phyloP scores from a whole-genome alignment of 2,797 vertebrate genomes.

The Hydrocynus forskahlii region DNA sequence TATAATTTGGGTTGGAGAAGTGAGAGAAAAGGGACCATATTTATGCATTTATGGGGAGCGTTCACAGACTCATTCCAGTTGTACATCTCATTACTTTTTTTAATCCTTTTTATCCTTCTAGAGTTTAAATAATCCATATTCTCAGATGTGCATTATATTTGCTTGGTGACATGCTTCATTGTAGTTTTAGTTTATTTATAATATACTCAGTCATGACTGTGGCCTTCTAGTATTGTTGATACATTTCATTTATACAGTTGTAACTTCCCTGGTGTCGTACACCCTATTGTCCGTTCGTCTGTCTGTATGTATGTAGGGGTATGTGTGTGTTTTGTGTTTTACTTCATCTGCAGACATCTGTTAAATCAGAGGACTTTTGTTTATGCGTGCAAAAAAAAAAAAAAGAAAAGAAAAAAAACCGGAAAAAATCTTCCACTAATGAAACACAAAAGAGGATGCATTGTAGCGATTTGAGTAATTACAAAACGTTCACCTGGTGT shows the following conservation, averaged over 20 bases:
- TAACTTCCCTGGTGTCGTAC: constrained; percentile 65
- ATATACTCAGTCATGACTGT: constrained; percentile 76
- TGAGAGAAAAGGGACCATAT: constrained; percentile 29
- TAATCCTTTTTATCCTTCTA: constrained; percentile 41
- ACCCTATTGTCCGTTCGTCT: constrained; percentile 60
- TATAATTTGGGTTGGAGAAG: constrained; percentile 38
- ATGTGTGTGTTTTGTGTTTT: constrained; percentile 63
- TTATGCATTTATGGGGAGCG: constrained; percentile 60
- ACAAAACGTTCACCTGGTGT: constrained; percentile 79
- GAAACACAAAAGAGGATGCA: constrained; percentile 75
- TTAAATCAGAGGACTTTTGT: constrained; percentile 72
- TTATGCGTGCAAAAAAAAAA: constrained; percentile 74
- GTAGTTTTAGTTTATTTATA: constrained; percentile 53
- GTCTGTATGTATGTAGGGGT: not conserved
- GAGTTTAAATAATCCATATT: constrained; percentile 54
- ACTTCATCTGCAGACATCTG: constrained; percentile 77
- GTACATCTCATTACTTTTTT: constrained; percentile 45
- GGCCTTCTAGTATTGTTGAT: constrained; percentile 82
- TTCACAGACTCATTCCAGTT: constrained; percentile 53
- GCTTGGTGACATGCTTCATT: constrained; percentile 44
- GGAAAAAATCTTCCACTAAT: constrained; percentile 76
- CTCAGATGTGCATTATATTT: constrained; percentile 55
- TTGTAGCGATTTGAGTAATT: constrained; percentile 82
- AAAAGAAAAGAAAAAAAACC: constrained; percentile 54
- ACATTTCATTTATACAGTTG: constrained; percentile 73